phyloP scores from a whole-genome alignment of 2,797 vertebrate genomes.

The Cetoscarus ocellatus region DNA sequence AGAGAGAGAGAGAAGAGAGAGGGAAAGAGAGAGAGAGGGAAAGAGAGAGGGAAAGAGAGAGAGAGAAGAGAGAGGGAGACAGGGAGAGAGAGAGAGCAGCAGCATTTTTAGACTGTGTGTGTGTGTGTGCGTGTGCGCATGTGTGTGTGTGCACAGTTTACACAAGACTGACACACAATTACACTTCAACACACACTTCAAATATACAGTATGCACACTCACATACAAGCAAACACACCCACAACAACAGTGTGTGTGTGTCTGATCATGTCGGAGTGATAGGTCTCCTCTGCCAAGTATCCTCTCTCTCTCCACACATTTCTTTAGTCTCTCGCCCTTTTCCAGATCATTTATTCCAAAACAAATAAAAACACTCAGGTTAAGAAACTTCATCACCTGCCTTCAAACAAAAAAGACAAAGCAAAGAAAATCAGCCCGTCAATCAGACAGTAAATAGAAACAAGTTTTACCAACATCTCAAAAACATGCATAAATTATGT shows the following conservation, averaged over 20 bases:
- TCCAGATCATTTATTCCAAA: neutral
- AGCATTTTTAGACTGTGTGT: constrained; percentile 22
- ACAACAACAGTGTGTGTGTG: constrained; percentile 24
- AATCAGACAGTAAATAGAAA: neutral
- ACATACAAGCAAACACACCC: constrained; percentile 20
- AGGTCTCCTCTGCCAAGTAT: constrained; percentile 21
- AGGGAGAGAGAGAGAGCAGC: neutral
- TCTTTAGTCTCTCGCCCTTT: neutral
- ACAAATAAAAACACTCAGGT: neutral
- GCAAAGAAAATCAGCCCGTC: neutral
- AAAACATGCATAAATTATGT: too few species aligned
- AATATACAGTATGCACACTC: neutral
- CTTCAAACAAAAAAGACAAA: neutral
- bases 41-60: too few species aligned
- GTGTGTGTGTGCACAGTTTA: constrained; percentile 15
- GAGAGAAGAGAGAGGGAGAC: neutral
- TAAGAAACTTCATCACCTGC: neutral
- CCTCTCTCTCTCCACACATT: neutral
- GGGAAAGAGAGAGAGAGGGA: neutral
- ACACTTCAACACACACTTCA: neutral
- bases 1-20: neutral
- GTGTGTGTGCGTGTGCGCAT: constrained; percentile 8
- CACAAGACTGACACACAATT: neutral
- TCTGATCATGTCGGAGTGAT: constrained; percentile 54
- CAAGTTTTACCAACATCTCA: neutral